Evolutionary conservation across 2,888 invertebrate genomes (phyloP).

Genomic region (Epistrophe eligans): DNA sequence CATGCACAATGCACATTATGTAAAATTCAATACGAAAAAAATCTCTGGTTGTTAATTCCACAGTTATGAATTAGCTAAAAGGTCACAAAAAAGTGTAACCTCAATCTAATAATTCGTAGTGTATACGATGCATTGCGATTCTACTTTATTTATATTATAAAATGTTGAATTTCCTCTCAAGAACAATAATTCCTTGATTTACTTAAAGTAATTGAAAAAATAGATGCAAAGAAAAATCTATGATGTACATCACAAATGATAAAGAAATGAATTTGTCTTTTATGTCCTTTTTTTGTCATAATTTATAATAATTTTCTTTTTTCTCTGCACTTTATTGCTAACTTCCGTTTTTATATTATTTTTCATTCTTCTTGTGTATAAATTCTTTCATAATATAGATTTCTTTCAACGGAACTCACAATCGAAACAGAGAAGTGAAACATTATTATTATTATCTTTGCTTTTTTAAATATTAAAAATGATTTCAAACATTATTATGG

Average conservation of each 20-base stretch:
- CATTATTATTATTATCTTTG: background rate
- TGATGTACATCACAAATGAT: no score
- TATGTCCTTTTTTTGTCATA: conserved; percentile 20
- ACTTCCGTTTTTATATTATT: conserved; percentile 36
- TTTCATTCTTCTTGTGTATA: background rate
- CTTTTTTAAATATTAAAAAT: background rate
- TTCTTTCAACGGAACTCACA: background rate
- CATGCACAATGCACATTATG: no score
- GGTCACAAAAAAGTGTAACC: no score
- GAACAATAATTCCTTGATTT: background rate
- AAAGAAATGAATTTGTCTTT: conserved; percentile 7
- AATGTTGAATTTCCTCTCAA: background rate
- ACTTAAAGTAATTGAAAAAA: background rate
- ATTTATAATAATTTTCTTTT: conserved; percentile 26
- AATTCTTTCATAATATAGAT: background rate
- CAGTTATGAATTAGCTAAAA: no score
- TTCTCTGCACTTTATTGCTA: conserved; percentile 30
- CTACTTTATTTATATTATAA: background rate
- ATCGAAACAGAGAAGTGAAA: background rate
- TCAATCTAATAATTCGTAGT: no score
- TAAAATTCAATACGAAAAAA: no score
- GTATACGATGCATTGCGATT: background rate
- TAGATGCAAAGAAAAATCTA: background rate
- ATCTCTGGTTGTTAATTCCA: no score
- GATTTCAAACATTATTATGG: background rate